A percentile compares a stretch with the other conserved stretches of the same genome.
Evolutionary conservation across 2,797 vertebrate genomes (phyloP).

Genomic region (Adelosebastes latens): DNA sequence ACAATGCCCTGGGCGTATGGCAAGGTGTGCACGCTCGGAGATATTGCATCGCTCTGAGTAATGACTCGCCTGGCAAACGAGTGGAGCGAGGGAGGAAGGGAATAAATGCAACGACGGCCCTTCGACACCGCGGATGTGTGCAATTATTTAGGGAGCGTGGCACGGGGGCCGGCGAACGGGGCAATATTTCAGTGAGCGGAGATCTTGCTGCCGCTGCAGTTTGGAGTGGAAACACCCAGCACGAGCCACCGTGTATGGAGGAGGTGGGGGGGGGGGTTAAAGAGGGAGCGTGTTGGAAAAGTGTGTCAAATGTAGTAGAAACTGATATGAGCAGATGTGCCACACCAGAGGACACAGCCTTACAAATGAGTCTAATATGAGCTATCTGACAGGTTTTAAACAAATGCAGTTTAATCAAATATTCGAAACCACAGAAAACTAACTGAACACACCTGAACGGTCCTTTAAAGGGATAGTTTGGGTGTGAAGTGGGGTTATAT

Average conservation of each 20-base stretch:
- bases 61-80: conserved; percentile 49
- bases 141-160: conserved; percentile 61
- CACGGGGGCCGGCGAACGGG: background rate
- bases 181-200: conserved; percentile 59
- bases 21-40: background rate
- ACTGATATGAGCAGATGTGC: background rate
- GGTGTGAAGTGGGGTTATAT: too few species aligned
- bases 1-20: conserved; percentile 28
- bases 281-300: conserved; percentile 33
- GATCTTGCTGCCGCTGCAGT: conserved; percentile 65
- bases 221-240: conserved; percentile 69
- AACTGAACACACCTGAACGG: background rate
- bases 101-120: conserved; percentile 59
- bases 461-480: background rate
- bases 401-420: background rate
- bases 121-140: conserved; percentile 60
- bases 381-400: background rate
- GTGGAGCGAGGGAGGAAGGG: conserved; percentile 2
- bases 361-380: background rate
- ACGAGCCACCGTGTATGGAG: conserved; percentile 53
- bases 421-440: background rate
- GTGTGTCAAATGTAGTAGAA: background rate
- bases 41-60: conserved; percentile 53
- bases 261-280: conserved; percentile 76
- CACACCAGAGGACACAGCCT: background rate